phyloP scores from a whole-genome alignment of 2,113 vertebrate genomes.

The Orycteropus afer region DNA sequence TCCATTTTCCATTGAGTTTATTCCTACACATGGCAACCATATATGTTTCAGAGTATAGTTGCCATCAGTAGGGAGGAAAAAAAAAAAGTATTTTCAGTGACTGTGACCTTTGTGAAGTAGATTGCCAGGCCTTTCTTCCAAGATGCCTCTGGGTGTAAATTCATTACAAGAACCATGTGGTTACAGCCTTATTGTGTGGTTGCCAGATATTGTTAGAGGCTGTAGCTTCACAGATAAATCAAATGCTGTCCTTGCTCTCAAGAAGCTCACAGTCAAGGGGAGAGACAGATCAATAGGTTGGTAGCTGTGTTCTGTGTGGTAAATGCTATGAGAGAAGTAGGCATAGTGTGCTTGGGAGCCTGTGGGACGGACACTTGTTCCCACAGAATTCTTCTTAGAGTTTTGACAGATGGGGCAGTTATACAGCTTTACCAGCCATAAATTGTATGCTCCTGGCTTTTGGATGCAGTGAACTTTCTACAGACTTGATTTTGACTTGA shows the following conservation, averaged over 20 bases:
- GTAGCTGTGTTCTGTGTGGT: not conserved
- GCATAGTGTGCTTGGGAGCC: not conserved
- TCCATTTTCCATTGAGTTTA: not conserved
- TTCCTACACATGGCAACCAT: not conserved
- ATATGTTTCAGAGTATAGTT: not conserved
- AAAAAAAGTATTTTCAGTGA: not conserved
- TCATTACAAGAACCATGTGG: not conserved
- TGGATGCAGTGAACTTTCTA: slow-evolving; percentile 34
- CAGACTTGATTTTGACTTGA: slow-evolving; percentile 57
- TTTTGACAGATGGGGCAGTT: slow-evolving; percentile 68
- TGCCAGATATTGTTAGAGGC: not conserved
- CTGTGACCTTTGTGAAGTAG: not conserved
- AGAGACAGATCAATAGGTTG: not conserved
- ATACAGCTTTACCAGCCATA: slow-evolving; percentile 43
- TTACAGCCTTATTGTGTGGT: too few relatives aligned
- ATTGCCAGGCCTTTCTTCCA: not conserved
- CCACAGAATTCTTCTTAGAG: slow-evolving; percentile 47
- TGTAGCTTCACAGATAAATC: not conserved
- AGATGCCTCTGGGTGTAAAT: not conserved
- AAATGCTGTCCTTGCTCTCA: not conserved
- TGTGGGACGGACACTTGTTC: not conserved
- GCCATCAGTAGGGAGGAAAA: not conserved
- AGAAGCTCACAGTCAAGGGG: not conserved
- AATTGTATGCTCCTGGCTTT: slow-evolving; percentile 33
- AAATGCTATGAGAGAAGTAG: not conserved